Conservation (phyloP, 2,888 invertebrate species). For the Clivina fossor region DNA sequence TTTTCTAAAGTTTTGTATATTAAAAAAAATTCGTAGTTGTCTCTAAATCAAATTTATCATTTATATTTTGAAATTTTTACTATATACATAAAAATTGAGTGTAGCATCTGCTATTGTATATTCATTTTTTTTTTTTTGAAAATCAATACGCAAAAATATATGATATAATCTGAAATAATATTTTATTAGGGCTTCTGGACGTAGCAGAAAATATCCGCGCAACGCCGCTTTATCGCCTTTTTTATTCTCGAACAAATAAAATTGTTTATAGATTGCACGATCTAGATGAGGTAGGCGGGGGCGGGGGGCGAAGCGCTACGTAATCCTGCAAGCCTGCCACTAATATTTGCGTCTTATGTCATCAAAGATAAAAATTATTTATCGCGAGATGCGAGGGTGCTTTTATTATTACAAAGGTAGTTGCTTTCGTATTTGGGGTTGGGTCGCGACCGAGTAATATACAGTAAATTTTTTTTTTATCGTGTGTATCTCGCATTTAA, state of each 20-base stretch:
- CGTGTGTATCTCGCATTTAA: too few species aligned
- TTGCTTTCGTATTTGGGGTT: conserved; percentile 18
- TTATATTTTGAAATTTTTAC: too few species aligned
- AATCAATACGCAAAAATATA: neutral
- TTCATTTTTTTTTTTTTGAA: neutral
- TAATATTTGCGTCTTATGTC: conserved; percentile 45
- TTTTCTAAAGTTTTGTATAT: too few species aligned
- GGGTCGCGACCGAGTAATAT: neutral
- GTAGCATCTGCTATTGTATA: neutral
- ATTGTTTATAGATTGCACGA: conserved; percentile 47
- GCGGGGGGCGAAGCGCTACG: too few species aligned
- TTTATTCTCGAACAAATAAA: conserved; percentile 46
- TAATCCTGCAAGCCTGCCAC: too few species aligned
- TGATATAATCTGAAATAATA: neutral
- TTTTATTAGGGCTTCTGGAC: neutral
- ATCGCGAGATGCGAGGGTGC: conserved; percentile 42
- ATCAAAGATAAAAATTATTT: conserved; percentile 47
- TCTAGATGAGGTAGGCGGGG: too few species aligned
- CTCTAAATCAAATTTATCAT: too few species aligned
- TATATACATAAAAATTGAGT: neutral
- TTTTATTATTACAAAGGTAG: conserved; percentile 48
- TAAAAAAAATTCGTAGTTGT: too few species aligned
- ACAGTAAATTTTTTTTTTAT: too few species aligned
- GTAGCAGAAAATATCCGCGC: too few species aligned
- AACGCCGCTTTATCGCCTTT: too few species aligned